Conservation (phyloP, 2,113 vertebrate species). For the Albula glossodonta region DNA sequence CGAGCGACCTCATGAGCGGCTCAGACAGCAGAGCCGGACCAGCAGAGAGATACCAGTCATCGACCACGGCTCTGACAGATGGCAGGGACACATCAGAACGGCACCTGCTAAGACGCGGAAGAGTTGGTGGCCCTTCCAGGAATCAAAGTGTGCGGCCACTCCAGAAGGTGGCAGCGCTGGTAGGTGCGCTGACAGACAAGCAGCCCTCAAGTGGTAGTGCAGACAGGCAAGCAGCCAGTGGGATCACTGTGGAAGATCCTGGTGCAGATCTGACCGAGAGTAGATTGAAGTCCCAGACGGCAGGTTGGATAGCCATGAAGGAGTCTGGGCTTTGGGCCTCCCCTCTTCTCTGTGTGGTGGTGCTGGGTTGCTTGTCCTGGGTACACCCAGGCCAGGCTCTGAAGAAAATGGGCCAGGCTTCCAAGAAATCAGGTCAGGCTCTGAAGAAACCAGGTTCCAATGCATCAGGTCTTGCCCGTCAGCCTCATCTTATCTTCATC, state of each 20-base stretch:
- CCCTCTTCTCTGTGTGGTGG: not conserved
- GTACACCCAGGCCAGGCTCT: not conserved
- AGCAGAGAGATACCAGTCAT: not conserved
- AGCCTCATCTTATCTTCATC: constrained; percentile 86
- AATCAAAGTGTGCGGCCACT: no score
- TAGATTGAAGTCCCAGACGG: not conserved
- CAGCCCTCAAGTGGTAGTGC: no score
- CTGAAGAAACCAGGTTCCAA: not conserved
- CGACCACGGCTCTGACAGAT: not conserved
- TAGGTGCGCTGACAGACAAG: no score
- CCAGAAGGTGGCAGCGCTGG: no score
- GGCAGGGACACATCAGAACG: no score
- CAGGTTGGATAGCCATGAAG: not conserved
- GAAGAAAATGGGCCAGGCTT: no score
- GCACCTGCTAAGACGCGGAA: no score
- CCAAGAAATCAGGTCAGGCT: not conserved
- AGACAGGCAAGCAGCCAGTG: not conserved
- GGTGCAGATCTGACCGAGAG: not conserved
- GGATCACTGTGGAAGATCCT: not conserved
- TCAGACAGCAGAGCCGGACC: not conserved
- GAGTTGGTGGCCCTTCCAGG: no score
- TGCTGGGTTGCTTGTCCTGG: not conserved
- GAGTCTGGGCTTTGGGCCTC: not conserved
- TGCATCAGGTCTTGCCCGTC: not conserved
- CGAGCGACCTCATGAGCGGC: not conserved